These are phyloP conservation scores for Tautogolabrus adspersus DNA, from an alignment of 2,113 vertebrate genomes.

Conservation along the genomic window DNA sequence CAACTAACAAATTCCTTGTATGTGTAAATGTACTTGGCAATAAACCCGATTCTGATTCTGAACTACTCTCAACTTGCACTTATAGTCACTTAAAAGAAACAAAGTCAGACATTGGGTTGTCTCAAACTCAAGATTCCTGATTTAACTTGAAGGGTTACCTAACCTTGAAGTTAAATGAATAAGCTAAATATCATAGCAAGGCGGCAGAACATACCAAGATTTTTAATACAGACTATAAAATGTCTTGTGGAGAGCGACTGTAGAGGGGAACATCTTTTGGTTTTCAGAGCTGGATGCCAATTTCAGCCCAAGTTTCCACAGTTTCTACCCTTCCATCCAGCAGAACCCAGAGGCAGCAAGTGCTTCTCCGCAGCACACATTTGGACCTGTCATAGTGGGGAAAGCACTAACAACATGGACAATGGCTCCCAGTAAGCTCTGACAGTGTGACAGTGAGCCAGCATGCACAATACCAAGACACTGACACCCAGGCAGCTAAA, in stretches of 20 bases:
- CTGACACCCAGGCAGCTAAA: not conserved
- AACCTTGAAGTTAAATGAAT: too few species aligned
- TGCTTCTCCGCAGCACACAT: not conserved
- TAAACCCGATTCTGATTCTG: too few species aligned
- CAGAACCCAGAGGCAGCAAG: not conserved
- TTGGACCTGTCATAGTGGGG: not conserved
- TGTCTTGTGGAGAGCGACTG: not conserved
- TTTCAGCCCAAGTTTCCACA: not conserved
- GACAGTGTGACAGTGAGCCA: slow-evolving; percentile 11
- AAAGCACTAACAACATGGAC: slow-evolving; percentile 11
- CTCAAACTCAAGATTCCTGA: too few species aligned
- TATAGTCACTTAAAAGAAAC: too few species aligned
- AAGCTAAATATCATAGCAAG: not conserved
- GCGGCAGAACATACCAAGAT: not conserved
- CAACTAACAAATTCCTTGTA: too few species aligned
- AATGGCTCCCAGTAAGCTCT: not conserved
- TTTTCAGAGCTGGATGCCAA: not conserved
- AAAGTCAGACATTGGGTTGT: too few species aligned
- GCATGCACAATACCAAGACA: not conserved
- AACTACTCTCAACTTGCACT: too few species aligned
- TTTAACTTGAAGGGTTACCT: not conserved
- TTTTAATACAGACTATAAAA: not conserved
- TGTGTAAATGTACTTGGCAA: too few species aligned
- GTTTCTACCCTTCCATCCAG: slow-evolving; percentile 1
- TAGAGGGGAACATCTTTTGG: not conserved